A percentile compares a stretch with the other conserved stretches of the same genome.
These are phyloP conservation scores for Bucco capensis DNA, from an alignment of 2,113 vertebrate species.

Conservation along the genomic window DNA sequence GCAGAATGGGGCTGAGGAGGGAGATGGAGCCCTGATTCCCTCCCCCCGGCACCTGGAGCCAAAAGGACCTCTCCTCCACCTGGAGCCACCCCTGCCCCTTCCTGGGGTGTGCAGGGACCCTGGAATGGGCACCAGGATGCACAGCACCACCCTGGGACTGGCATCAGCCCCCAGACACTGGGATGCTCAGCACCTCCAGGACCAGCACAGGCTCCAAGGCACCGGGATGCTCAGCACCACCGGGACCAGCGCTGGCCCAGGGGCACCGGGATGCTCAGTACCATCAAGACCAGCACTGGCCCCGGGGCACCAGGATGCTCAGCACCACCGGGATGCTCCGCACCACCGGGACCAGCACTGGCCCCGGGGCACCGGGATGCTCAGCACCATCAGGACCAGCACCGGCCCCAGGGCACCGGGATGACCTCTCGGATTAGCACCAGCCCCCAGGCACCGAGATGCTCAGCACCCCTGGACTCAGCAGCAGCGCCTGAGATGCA, in stretches of 20 bases:
- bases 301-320: too few relatives aligned
- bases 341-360: background rate
- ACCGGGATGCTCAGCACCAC: background rate
- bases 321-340: too few relatives aligned
- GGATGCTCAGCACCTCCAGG: background rate
- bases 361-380: constrained; percentile 20
- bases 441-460: background rate
- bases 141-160: background rate
- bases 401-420: too few relatives aligned
- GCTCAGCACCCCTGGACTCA: too few relatives aligned
- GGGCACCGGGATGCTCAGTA: background rate
- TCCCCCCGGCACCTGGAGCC: background rate
- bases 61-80: background rate
- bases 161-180: background rate
- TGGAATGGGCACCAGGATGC: background rate
- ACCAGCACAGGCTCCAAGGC: constrained; percentile 7
- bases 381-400: background rate
- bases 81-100: background rate
- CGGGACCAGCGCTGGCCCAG: background rate
- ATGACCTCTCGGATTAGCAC: too few relatives aligned
- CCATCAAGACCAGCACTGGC: too few relatives aligned
- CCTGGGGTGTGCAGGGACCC: background rate
- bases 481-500: too few relatives aligned
- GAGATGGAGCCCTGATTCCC: background rate
- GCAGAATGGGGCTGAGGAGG: background rate